Percentiles rank a stretch among this genome's conserved stretches.
phyloP scores from a whole-genome alignment of 2,797 vertebrate genomes.

The Gymnodraco acuticeps region DNA sequence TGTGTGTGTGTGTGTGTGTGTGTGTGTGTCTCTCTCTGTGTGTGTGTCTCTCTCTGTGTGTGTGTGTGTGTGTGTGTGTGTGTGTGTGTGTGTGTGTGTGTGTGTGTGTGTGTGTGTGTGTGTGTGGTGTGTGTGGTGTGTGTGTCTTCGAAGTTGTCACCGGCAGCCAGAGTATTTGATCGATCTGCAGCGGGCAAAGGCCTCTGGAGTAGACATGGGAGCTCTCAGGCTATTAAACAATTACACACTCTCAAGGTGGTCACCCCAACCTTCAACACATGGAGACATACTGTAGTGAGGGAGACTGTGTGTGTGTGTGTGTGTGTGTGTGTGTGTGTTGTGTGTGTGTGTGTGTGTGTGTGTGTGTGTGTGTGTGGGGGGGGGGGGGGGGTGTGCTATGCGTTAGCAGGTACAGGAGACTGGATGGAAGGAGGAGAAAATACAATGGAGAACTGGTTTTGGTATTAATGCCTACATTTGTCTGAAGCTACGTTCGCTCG shows the following conservation, averaged over 20 bases:
- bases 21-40: constrained; percentile 29
- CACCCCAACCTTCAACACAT: constrained; percentile 60
- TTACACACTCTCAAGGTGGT: constrained; percentile 78
- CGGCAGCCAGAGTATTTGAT: constrained; percentile 69
- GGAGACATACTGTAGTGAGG: not conserved
- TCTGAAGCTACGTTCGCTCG: constrained; percentile 63
- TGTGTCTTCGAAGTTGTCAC: constrained; percentile 58
- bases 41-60: not conserved
- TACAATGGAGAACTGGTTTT: constrained; percentile 47
- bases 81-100: no score
- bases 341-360: no score
- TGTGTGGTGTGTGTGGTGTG: no score
- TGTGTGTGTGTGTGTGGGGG: no score
- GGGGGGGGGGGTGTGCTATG: constrained; percentile 42
- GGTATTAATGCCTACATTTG: constrained; percentile 82
- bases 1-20: constrained; percentile 32
- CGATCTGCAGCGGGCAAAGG: constrained; percentile 71
- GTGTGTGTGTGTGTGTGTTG: not conserved
- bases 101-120: no score
- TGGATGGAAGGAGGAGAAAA: constrained; percentile 36
- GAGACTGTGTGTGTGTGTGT: constrained; percentile 1
- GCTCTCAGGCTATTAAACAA: constrained; percentile 82
- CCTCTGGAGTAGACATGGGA: constrained; percentile 63
- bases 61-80: no score
- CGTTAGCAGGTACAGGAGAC: constrained; percentile 25